Evolutionary conservation across 1,140 invertebrate species (phyloP).

Genomic region (Hydropsyche tenuis): DNA sequence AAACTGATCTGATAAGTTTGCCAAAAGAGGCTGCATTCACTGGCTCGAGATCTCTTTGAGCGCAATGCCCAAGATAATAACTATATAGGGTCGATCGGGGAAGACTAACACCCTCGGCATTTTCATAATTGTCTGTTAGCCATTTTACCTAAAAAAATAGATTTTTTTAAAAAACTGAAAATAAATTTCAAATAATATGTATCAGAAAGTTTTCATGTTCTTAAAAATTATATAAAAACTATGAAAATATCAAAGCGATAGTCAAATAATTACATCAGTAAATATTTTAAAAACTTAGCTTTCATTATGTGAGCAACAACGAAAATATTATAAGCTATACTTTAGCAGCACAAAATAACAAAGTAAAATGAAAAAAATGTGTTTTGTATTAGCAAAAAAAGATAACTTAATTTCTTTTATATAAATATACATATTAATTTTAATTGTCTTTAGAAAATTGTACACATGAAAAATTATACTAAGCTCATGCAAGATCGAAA

Average conservation of each 20-base stretch:
- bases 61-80: constrained; percentile 95
- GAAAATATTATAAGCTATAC: too few species aligned
- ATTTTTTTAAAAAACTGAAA: neutral
- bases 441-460: too few species aligned
- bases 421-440: too few species aligned
- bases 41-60: constrained; percentile 92
- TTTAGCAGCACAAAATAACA: too few species aligned
- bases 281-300: too few species aligned
- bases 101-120: constrained; percentile 94
- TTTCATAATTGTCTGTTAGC: constrained; percentile 98
- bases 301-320: too few species aligned
- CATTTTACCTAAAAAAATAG: constrained; percentile 82
- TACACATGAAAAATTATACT: too few species aligned
- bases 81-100: constrained; percentile 96
- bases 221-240: too few species aligned
- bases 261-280: neutral
- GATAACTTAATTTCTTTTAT: too few species aligned
- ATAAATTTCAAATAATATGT: neutral
- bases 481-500: too few species aligned
- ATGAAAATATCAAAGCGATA: constrained; percentile 9
- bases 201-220: constrained; percentile 20
- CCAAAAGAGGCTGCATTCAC: constrained; percentile 99
- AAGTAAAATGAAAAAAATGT: too few species aligned
- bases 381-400: too few species aligned
- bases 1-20: constrained; percentile 97